A percentile compares a stretch with the other conserved stretches of the same genome.
These are phyloP conservation scores for Ephestia elutella DNA, from an alignment of 1,140 invertebrate genomes.

Conservation along the genomic window DNA sequence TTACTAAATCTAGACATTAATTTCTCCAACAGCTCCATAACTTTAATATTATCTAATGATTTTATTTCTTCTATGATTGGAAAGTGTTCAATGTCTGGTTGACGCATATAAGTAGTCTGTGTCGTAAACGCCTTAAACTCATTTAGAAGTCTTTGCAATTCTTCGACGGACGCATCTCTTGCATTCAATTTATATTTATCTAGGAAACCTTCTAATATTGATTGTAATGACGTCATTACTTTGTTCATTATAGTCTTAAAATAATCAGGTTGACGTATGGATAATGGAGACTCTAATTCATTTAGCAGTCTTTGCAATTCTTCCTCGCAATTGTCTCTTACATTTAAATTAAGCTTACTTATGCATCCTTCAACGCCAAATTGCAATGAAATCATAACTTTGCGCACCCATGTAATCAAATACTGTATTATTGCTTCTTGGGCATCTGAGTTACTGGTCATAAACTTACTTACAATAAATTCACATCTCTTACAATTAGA, in stretches of 20 bases:
- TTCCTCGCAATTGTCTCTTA: constrained; percentile 10
- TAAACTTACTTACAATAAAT: constrained; percentile 25
- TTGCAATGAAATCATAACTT: constrained; percentile 23
- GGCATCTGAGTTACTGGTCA: constrained; percentile 13
- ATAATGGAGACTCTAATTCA: constrained; percentile 20
- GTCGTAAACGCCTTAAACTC: not conserved
- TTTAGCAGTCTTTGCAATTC: constrained; percentile 25
- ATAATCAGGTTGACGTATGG: constrained; percentile 11
- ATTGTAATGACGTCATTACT: not conserved
- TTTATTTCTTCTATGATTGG: not conserved
- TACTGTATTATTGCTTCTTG: constrained; percentile 14
- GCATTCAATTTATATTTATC: not conserved
- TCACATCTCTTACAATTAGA: constrained; percentile 36
- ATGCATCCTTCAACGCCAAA: constrained; percentile 17
- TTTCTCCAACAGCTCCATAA: not conserved
- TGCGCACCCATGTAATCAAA: constrained; percentile 22
- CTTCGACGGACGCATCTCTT: not conserved
- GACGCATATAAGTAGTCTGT: not conserved
- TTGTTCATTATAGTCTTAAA: not conserved
- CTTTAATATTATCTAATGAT: not conserved
- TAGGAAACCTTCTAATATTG: not conserved
- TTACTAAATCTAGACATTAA: not conserved
- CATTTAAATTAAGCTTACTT: constrained; percentile 17
- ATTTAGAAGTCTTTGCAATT: not conserved
- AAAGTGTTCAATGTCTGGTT: not conserved